A percentile compares a stretch with the other conserved stretches of the same genome.
Conservation (phyloP, 1,140 invertebrate species). For the Agrilus planipennis region DNA sequence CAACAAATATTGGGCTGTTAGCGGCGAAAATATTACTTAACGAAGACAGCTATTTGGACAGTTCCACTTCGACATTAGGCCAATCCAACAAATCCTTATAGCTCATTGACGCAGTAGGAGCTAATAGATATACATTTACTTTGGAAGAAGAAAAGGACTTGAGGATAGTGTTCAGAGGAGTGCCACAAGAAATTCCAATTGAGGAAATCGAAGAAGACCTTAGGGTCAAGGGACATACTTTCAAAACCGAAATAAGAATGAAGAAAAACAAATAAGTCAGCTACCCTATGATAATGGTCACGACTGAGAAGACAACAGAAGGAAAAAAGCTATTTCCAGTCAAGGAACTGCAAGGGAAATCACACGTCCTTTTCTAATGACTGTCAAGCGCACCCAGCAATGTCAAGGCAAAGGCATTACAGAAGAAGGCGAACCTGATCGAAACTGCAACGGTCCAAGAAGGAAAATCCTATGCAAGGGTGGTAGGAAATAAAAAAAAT, state of each 20-base stretch:
- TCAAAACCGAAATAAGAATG: neutral
- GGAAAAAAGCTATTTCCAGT: neutral
- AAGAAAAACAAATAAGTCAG: neutral
- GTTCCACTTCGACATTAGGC: too few relatives aligned
- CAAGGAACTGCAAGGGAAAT: neutral
- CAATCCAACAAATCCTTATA: too few relatives aligned
- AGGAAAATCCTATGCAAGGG: neutral
- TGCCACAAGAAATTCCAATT: neutral
- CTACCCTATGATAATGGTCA: neutral
- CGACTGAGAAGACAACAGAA: neutral
- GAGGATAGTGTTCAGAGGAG: neutral
- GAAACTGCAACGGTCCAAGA: neutral
- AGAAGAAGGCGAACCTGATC: neutral
- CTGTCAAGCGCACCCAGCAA: neutral
- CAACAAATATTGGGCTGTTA: too few relatives aligned
- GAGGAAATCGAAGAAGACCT: neutral
- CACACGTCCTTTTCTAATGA: neutral
- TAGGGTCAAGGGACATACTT: neutral
- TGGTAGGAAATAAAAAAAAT: neutral
- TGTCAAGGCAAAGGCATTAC: neutral
- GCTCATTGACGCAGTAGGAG: too few relatives aligned
- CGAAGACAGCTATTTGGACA: too few relatives aligned
- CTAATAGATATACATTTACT: neutral
- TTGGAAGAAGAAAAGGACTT: neutral
- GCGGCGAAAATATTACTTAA: too few relatives aligned